Percentiles rank a stretch among this genome's conserved stretches.
phyloP scores from a whole-genome alignment of 2,888 invertebrate species.

The Lasius fuliginosus region DNA sequence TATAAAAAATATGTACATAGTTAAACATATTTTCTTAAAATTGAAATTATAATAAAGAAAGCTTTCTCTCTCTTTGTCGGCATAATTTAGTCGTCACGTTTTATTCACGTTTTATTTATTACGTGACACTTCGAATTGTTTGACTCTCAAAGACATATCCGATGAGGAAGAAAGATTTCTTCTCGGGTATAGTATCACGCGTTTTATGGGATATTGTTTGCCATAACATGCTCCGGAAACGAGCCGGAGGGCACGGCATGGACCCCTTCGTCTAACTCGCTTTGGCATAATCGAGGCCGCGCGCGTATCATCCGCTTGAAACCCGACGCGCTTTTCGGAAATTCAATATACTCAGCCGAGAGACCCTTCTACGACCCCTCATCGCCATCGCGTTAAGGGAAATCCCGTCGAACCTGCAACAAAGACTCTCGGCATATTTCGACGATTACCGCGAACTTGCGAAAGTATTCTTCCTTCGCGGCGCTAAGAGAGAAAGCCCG shows the following conservation, averaged over 20 bases:
- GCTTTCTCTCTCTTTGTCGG: neutral
- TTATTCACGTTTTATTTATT: neutral
- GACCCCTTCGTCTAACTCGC: constrained; percentile 76
- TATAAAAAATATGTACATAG: no score
- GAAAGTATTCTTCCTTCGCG: constrained; percentile 13
- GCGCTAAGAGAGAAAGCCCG: neutral
- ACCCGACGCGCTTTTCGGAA: constrained; percentile 82
- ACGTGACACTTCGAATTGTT: neutral
- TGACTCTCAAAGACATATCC: neutral
- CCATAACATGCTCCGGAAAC: constrained; percentile 52
- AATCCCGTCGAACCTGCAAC: constrained; percentile 64
- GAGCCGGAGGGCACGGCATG: constrained; percentile 39
- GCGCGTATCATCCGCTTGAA: constrained; percentile 82
- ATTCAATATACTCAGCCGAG: constrained; percentile 80
- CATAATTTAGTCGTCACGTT: neutral
- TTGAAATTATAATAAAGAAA: neutral
- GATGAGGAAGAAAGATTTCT: constrained; percentile 18
- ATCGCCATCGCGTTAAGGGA: constrained; percentile 47
- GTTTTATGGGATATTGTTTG: constrained; percentile 52
- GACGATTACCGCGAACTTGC: constrained; percentile 67
- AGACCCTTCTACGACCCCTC: constrained; percentile 66
- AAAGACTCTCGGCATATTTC: constrained; percentile 74
- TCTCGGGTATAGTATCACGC: neutral
- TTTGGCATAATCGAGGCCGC: constrained; percentile 74
- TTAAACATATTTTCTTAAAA: neutral